A percentile compares a stretch with the other conserved stretches of the same genome.
Evolutionary conservation across 2,797 vertebrate species (phyloP).

Genomic region (Sciurus vulgaris): DNA sequence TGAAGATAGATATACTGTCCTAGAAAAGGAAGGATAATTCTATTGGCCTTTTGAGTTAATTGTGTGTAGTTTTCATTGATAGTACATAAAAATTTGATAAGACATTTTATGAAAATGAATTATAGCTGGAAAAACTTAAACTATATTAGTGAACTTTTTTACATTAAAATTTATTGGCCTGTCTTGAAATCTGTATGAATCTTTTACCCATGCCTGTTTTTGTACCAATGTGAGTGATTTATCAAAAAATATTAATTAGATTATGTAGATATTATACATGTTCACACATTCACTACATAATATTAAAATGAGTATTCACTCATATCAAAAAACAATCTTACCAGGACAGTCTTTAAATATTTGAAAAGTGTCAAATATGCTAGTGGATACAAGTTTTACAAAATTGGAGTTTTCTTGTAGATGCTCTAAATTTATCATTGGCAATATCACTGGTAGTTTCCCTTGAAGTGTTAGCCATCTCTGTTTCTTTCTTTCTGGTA

Average conservation of each 20-base stretch:
- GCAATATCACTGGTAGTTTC: neutral
- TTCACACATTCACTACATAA: neutral
- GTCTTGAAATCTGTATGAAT: neutral
- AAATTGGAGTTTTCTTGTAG: neutral
- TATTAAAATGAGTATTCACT: neutral
- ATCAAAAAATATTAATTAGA: neutral
- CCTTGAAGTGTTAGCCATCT: neutral
- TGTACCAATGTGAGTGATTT: neutral
- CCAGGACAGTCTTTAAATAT: neutral
- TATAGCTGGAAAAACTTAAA: neutral
- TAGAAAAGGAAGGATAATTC: neutral
- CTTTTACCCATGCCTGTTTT: neutral
- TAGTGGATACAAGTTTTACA: neutral
- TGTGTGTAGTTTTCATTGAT: neutral
- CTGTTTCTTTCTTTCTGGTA: neutral
- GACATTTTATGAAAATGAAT: no score
- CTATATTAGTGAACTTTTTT: neutral
- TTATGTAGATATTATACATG: neutral
- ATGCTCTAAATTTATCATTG: neutral
- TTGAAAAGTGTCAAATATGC: neutral
- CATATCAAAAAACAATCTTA: neutral
- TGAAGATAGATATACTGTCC: neutral
- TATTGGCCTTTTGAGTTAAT: neutral
- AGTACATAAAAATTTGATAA: neutral
- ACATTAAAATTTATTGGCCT: neutral